A percentile compares a stretch with the other conserved stretches of the same genome.
Evolutionary conservation across 1,140 invertebrate genomes (phyloP).

Genomic region (Papilio polyxenes): DNA sequence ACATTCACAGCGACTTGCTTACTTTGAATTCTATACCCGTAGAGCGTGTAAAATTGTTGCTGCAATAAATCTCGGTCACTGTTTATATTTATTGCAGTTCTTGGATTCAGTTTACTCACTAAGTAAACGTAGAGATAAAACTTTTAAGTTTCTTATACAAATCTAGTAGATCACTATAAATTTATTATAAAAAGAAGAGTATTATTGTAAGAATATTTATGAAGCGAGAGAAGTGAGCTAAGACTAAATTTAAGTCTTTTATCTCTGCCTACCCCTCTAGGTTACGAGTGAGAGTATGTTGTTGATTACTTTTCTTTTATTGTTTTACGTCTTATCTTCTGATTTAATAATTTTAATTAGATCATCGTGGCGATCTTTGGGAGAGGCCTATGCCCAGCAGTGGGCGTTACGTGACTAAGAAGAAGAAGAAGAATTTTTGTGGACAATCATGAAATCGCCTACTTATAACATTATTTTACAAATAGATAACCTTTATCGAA

Average conservation of each 20-base stretch:
- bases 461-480: not conserved
- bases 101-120: not conserved
- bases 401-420: too few species aligned
- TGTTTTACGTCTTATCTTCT: not conserved
- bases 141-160: not conserved
- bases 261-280: not conserved
- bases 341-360: not conserved
- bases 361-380: too few species aligned
- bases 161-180: not conserved
- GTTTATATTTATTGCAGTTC: slow-evolving; percentile 17
- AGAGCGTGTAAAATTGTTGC: not conserved
- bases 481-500: not conserved
- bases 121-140: not conserved
- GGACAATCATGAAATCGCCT: not conserved
- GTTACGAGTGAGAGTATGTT: not conserved
- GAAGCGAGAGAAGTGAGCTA: too few species aligned
- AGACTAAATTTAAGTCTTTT: not conserved
- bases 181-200: too few species aligned
- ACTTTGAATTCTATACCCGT: not conserved
- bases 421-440: too few species aligned
- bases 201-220: too few species aligned
- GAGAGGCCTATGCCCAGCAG: too few species aligned
- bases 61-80: not conserved
- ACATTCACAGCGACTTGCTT: slow-evolving; percentile 15
- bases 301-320: not conserved